Evolutionary conservation across 2,888 invertebrate genomes (phyloP), one percentile per base, ranked within the genome.

Genomic region (Muschampia plurimacula): DNA sequence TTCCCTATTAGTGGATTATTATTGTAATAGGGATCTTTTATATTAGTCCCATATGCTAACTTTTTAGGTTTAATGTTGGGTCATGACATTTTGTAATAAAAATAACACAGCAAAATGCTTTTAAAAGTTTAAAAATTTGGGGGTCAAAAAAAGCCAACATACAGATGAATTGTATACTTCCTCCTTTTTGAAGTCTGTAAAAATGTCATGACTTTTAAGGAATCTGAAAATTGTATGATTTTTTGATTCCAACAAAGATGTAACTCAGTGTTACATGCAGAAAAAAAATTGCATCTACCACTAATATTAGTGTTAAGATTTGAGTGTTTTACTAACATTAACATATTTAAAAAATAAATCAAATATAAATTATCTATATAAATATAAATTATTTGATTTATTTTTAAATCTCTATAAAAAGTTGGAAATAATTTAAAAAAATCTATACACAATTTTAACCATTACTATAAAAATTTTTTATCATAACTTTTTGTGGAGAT

Each of bases 241-340:
- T 80, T 81, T 75, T 74, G 78, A 76, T 81, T 82, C 77, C 77
- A 44, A 65, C 46, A 60, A 10, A 64, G 72, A 62, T 72, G 74
- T 63, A 71, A 74, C 67, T 73, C 52, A 22, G 28, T 71, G 70
- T 57, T 57, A 64, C 65, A 46, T 62, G 66, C 71, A 46, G 2
- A 70, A 46, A 28, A 67, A 81, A 86, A 84, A 80, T 83, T 81
- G 78, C 74, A 73, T 82, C 80, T 80, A 79, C 73, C 60, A 72
- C 66, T 72, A 67, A 72, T 67, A 52, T 28, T 72, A 73, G 46
- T 67, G 74, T 77, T 88, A 89, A 89, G 84, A 83, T 81, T 60
- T 85, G 88, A 87, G 89, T 91, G 89, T 91, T 85, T 79, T 86
- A 89, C 86, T 89, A 88, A 91, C 87, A 82, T 74, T 71, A 62